Percentiles rank a stretch among this genome's conserved stretches.
Conservation (phyloP, 2,888 invertebrate genomes). For the Leucoma salicis region DNA sequence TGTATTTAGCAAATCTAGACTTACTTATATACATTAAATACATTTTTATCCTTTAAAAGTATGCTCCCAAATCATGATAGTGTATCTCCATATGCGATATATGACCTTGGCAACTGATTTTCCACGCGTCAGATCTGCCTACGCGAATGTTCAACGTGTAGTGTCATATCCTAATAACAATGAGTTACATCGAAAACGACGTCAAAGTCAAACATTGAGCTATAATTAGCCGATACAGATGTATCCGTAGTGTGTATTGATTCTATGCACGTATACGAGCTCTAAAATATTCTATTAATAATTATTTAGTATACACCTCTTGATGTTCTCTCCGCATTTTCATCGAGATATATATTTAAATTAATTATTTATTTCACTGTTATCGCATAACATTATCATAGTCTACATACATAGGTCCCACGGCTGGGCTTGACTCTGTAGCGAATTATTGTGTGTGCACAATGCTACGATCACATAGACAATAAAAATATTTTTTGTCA, state of each 20-base stretch:
- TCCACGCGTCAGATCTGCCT: constrained; percentile 43
- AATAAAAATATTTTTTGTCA: too few relatives aligned
- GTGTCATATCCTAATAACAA: constrained; percentile 46
- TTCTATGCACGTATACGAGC: constrained; percentile 31
- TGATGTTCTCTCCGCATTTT: constrained; percentile 24
- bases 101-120: constrained; percentile 44
- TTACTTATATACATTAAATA: too few relatives aligned
- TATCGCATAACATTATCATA: not conserved
- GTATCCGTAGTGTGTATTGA: constrained; percentile 29
- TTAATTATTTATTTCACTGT: not conserved
- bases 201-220: constrained; percentile 36
- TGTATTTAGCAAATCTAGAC: too few relatives aligned
- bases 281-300: constrained; percentile 33
- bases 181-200: constrained; percentile 36
- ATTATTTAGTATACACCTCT: constrained; percentile 23
- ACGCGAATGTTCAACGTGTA: constrained; percentile 45
- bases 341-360: constrained; percentile 9
- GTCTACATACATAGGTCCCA: too few relatives aligned
- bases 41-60: constrained; percentile 30
- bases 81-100: constrained; percentile 27
- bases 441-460: too few relatives aligned
- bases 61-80: constrained; percentile 6
- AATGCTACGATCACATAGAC: too few relatives aligned
- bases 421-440: too few relatives aligned
- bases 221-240: constrained; percentile 39